Conservation (phyloP, 2,797 vertebrate genomes). For the Pyrocephalus nanus region DNA sequence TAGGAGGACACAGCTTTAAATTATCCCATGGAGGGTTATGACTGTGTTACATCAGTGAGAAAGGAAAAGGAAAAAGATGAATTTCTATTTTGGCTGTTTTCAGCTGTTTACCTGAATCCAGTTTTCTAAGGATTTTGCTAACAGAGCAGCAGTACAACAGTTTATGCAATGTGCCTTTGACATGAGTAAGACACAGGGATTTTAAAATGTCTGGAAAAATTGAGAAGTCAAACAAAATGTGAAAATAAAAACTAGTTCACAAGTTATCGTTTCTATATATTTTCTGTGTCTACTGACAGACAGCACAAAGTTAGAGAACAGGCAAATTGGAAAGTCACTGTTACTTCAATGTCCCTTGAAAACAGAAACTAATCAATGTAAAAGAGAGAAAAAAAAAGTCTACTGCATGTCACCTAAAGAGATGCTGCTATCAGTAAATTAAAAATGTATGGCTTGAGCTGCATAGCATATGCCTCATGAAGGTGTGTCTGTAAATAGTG, state of each 20-base stretch:
- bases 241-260: background rate
- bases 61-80: background rate
- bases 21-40: background rate
- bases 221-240: background rate
- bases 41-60: background rate
- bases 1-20: background rate
- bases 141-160: background rate
- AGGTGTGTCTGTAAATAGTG: background rate
- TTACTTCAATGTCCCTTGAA: background rate
- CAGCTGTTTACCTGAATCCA: background rate
- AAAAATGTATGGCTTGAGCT: slow-evolving; percentile 41
- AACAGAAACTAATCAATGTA: slow-evolving; percentile 11
- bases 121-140: background rate
- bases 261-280: background rate
- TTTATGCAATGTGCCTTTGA: background rate
- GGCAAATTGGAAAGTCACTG: background rate
- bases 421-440: slow-evolving; percentile 5
- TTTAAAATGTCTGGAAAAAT: background rate
- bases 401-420: background rate
- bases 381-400: background rate
- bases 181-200: background rate
- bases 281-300: background rate
- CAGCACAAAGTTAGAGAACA: background rate
- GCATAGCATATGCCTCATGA: slow-evolving; percentile 27
- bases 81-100: background rate